A percentile compares a stretch with the other conserved stretches of the same genome.
Conservation (phyloP, 2,888 invertebrate genomes). For the Neocrepidodera transversa region DNA sequence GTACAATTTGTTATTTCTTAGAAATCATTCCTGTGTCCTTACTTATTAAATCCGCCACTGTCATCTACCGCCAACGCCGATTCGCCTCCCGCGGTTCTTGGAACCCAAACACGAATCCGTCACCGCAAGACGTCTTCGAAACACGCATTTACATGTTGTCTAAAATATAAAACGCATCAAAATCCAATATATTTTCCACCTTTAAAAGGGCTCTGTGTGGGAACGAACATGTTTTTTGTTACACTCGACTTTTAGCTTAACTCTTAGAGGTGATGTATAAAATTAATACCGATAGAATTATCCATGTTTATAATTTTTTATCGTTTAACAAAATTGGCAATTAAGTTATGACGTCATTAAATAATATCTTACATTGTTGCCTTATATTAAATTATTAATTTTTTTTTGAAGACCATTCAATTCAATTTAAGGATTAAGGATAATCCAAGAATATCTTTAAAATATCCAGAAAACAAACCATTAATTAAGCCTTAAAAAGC, state of each 20-base stretch:
- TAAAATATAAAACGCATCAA: constrained; percentile 42
- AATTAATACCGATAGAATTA: constrained; percentile 19
- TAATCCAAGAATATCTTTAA: too few relatives aligned
- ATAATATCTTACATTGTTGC: too few relatives aligned
- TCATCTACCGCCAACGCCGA: constrained; percentile 17
- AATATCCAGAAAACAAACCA: too few relatives aligned
- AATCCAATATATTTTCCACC: constrained; percentile 38
- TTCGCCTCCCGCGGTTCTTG: constrained; percentile 43
- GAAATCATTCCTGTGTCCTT: too few relatives aligned
- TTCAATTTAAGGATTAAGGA: too few relatives aligned
- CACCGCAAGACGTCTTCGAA: constrained; percentile 44
- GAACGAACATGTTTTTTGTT: constrained; percentile 35
- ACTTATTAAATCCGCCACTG: constrained; percentile 1
- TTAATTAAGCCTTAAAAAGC: too few relatives aligned
- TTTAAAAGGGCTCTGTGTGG: constrained; percentile 34
- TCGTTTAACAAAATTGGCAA: too few relatives aligned
- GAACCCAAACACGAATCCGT: constrained; percentile 47
- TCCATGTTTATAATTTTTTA: too few relatives aligned
- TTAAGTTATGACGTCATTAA: too few relatives aligned
- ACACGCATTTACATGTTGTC: constrained; percentile 49
- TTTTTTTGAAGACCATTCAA: too few relatives aligned
- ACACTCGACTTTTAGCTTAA: constrained; percentile 22
- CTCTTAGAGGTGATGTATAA: constrained; percentile 19
- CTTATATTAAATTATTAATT: too few relatives aligned
- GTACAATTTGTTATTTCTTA: neutral